These are phyloP conservation scores for Kryptolebias marmoratus DNA, from an alignment of 2,113 vertebrate species.

Conservation along the genomic window DNA sequence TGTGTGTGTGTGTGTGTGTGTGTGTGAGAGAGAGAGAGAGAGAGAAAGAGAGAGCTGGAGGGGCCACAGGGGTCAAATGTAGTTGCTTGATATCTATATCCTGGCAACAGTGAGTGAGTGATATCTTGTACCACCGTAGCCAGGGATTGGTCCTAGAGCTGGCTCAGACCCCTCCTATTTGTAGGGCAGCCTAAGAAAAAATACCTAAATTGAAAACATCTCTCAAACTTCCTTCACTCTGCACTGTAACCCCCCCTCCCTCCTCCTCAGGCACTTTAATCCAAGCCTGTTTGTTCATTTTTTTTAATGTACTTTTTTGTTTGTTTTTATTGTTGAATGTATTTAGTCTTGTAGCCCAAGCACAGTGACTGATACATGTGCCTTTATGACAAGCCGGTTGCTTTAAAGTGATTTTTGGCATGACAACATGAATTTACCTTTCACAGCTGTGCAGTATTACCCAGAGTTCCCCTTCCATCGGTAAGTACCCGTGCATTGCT, in stretches of 20 bases:
- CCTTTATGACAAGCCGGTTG: constrained; percentile 72
- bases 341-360: constrained; percentile 50
- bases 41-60: constrained; percentile 6
- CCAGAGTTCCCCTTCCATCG: constrained; percentile 92
- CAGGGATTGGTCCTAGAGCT: constrained; percentile 87
- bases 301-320: constrained; percentile 51
- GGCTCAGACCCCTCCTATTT: constrained; percentile 84
- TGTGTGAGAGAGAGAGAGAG: constrained; percentile 16
- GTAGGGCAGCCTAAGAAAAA: constrained; percentile 70
- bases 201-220: constrained; percentile 89
- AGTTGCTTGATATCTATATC: constrained; percentile 91
- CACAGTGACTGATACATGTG: constrained; percentile 68
- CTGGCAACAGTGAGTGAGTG: constrained; percentile 84
- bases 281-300: constrained; percentile 75
- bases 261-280: constrained; percentile 85
- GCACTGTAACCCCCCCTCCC: constrained; percentile 86
- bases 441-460: constrained; percentile 88
- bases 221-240: constrained; percentile 86
- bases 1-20: constrained; percentile 22
- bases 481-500: constrained; percentile 83
- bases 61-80: constrained; percentile 64
- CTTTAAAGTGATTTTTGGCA: constrained; percentile 68
- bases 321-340: constrained; percentile 48
- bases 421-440: constrained; percentile 91
- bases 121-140: constrained; percentile 81